phyloP scores from a whole-genome alignment of 2,797 vertebrate genomes.

The Potorous gilbertii region DNA sequence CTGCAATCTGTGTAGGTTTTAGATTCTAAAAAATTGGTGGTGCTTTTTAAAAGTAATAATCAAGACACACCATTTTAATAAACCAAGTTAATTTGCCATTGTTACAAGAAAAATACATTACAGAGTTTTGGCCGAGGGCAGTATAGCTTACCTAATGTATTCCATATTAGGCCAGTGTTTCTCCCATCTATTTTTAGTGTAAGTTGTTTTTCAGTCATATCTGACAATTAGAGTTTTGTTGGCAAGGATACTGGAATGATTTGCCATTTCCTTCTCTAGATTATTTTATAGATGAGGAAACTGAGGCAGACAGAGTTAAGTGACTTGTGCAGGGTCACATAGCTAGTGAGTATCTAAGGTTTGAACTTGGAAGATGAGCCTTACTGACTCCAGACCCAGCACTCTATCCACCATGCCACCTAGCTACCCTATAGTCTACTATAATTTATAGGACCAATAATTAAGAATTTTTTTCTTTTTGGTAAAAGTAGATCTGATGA shows the following conservation, averaged over 20 bases:
- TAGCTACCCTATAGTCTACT: background rate
- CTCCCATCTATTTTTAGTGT: background rate
- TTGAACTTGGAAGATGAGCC: background rate
- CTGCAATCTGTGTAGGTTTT: background rate
- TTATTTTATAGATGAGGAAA: background rate
- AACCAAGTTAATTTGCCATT: background rate
- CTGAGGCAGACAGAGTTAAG: background rate
- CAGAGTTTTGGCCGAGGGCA: background rate
- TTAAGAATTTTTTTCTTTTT: slow-evolving; percentile 18
- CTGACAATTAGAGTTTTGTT: background rate
- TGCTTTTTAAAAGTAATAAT: background rate
- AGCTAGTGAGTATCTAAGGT: background rate
- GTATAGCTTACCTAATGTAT: background rate
- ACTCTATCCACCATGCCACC: background rate
- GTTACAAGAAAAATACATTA: background rate
- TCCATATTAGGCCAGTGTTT: background rate
- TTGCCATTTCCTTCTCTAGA: background rate
- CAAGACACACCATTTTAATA: background rate
- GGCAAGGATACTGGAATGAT: background rate
- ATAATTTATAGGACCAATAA: slow-evolving; percentile 9
- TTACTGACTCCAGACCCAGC: background rate
- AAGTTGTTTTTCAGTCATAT: background rate
- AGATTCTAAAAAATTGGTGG: background rate
- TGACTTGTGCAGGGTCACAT: background rate
- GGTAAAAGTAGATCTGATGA: background rate